Evolutionary conservation across 37 sponge, comb jelly and placozoan species (phyloP).

Genomic region (Cliona cf. orientalis): DNA sequence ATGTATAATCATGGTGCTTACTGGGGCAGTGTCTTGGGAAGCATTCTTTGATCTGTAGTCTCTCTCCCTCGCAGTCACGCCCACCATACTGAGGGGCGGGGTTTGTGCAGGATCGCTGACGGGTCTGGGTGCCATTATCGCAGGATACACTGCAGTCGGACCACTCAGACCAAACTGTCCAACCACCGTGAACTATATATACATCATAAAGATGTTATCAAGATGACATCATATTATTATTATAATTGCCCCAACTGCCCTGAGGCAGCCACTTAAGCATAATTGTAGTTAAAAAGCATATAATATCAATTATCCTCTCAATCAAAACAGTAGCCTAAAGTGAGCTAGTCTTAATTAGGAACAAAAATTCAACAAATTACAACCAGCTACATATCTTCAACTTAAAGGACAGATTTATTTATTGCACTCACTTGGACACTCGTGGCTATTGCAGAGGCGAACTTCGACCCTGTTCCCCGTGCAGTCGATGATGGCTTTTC

Average conservation of each 20-base stretch:
- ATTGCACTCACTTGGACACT: constrained; percentile 70
- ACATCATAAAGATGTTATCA: too few relatives aligned
- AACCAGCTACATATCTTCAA: too few relatives aligned
- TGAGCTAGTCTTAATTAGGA: too few relatives aligned
- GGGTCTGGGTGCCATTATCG: constrained; percentile 48
- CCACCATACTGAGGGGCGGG: constrained; percentile 66
- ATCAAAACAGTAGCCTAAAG: too few relatives aligned
- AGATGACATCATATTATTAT: too few relatives aligned
- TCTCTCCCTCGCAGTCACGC: constrained; percentile 51
- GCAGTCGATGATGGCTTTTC: constrained; percentile 30
- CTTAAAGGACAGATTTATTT: too few relatives aligned
- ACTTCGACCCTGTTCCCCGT: constrained; percentile 34
- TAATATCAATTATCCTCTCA: too few relatives aligned
- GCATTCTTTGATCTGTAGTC: constrained; percentile 22
- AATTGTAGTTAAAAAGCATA: too few relatives aligned
- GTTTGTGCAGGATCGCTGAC: constrained; percentile 45
- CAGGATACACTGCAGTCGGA: constrained; percentile 65
- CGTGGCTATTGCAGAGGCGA: constrained; percentile 41
- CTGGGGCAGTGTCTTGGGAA: constrained; percentile 62
- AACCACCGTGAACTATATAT: constrained; percentile 75
- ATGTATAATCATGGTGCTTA: constrained; percentile 11
- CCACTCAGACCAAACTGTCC: constrained; percentile 66
- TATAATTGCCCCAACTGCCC: too few relatives aligned
- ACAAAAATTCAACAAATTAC: too few relatives aligned
- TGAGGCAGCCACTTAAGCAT: too few relatives aligned